Evolutionary conservation across 37 sponge, comb jelly and placozoan genomes (phyloP).

Genomic region (Haliclona indistincta): DNA sequence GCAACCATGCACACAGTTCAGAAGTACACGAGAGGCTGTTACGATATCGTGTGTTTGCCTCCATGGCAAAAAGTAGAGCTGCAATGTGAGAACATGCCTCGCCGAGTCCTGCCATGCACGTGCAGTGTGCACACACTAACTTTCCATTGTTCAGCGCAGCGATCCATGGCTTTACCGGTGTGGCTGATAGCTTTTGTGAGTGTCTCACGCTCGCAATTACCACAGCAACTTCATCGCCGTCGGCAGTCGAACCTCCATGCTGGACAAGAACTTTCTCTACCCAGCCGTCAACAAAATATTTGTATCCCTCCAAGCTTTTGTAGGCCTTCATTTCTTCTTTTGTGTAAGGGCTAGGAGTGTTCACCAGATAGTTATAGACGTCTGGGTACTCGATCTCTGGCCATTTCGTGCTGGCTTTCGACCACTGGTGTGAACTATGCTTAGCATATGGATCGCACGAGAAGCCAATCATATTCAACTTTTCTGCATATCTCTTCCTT

Average conservation of each 20-base stretch:
- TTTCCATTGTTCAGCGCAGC: conserved; percentile 24
- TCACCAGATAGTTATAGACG: conserved; percentile 48
- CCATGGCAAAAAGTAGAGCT: conserved; percentile 53
- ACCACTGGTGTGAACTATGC: too few relatives aligned
- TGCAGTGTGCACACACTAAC: conserved; percentile 54
- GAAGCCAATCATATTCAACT: not conserved
- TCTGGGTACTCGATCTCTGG: conserved; percentile 46
- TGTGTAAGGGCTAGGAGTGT: conserved; percentile 44
- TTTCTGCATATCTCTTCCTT: not conserved
- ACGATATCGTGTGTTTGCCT: conserved; percentile 28
- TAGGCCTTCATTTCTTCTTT: conserved; percentile 30
- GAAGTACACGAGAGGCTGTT: conserved; percentile 29
- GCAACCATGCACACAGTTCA: conserved; percentile 51
- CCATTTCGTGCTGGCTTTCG: conserved; percentile 28
- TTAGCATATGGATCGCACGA: conserved; percentile 1
- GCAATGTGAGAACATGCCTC: conserved; percentile 68
- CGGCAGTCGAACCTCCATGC: too few relatives aligned
- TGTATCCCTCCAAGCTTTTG: conserved; percentile 48
- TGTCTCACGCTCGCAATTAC: conserved; percentile 26
- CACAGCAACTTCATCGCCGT: too few relatives aligned
- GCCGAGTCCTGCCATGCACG: conserved; percentile 66
- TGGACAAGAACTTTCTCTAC: conserved; percentile 3
- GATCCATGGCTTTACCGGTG: conserved; percentile 47
- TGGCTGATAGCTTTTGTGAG: conserved; percentile 35
- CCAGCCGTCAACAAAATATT: conserved; percentile 36